Evolutionary conservation across 2,888 invertebrate species (phyloP), one percentile per base, ranked within the genome.

Genomic region (Chymomyza amoena): DNA sequence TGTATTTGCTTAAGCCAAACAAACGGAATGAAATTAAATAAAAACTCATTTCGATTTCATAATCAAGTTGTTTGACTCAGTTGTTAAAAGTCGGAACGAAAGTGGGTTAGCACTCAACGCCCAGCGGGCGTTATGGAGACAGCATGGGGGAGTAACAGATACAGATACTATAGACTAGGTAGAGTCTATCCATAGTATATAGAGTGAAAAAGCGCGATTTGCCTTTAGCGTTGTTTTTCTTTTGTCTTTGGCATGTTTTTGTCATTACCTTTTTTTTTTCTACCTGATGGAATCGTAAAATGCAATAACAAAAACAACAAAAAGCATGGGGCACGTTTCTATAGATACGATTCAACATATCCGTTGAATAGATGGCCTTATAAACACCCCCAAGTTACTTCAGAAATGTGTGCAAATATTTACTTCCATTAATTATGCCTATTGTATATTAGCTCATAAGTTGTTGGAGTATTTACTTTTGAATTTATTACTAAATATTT

Each of bases 11-110:
- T 68, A 66, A 66, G 68, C 74, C 73, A 84, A 81, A 67, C 73
- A 72, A 78, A 80, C 77, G 32, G 66, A 70, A 70, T 61, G 10
- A 73, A 78, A 76, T 83, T 72, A 73, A 83, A 75, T 75, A 81
- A 72, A 73, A 78, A 72, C 59, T 61, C 71, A 73, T 80, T 76
- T 71, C 67, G 64, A 75, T 81, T 82, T 81, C 82, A 81, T 80
- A 81, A 83, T 73, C 72, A 67, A 63, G 69, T 50, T 75, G 54
- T 66, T 71, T 65, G 54, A 36, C 56, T n/a, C 70, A 28, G 2
- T 66, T 68, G 75, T 72, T 64, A 77, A 70, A n/a, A 71, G 63
- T 45, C 39, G 66, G 65, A 76, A 69, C 54, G 72, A 79, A 83
- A 79, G 69, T 83, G 72, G 85, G 83, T 78, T 81, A 85, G 25